These are phyloP conservation scores for Arenicola marina DNA, from an alignment of 2,888 invertebrate genomes.

Conservation along the genomic window DNA sequence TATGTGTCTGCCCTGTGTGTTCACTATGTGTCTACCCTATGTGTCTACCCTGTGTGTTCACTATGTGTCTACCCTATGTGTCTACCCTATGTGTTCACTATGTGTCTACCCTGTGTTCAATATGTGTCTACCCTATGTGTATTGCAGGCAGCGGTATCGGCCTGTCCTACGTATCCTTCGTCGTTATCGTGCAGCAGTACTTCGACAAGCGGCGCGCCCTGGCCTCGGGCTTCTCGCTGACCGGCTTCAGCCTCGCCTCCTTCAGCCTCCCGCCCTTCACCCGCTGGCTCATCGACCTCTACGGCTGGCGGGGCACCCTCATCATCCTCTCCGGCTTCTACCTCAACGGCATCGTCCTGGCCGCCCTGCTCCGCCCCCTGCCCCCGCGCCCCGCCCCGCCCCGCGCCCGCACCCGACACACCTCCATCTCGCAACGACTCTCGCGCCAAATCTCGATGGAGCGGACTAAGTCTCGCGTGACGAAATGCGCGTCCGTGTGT, in stretches of 20 bases:
- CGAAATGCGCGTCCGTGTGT: not conserved
- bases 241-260: constrained; percentile 22
- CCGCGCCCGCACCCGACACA: not conserved
- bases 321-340: constrained; percentile 22
- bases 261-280: constrained; percentile 24
- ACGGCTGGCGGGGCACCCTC: constrained; percentile 26
- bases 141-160: constrained; percentile 11
- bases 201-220: constrained; percentile 25
- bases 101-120: too few relatives aligned
- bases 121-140: too few relatives aligned
- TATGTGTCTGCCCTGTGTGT: too few relatives aligned
- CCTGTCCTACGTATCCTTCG: constrained; percentile 12
- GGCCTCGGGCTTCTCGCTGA: constrained; percentile 21
- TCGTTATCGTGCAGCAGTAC: constrained; percentile 27
- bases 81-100: too few relatives aligned
- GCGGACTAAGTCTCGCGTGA: not conserved
- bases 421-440: not conserved
- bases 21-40: too few relatives aligned
- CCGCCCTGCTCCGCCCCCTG: constrained; percentile 10
- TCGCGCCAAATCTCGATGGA: constrained; percentile 6
- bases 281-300: constrained; percentile 14
- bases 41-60: too few relatives aligned
- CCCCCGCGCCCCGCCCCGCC: not conserved
- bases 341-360: constrained; percentile 10
- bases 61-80: too few relatives aligned